These are phyloP conservation scores for Eulemur coronatus DNA, from an alignment of 2,797 vertebrate species.

Conservation along the genomic window DNA sequence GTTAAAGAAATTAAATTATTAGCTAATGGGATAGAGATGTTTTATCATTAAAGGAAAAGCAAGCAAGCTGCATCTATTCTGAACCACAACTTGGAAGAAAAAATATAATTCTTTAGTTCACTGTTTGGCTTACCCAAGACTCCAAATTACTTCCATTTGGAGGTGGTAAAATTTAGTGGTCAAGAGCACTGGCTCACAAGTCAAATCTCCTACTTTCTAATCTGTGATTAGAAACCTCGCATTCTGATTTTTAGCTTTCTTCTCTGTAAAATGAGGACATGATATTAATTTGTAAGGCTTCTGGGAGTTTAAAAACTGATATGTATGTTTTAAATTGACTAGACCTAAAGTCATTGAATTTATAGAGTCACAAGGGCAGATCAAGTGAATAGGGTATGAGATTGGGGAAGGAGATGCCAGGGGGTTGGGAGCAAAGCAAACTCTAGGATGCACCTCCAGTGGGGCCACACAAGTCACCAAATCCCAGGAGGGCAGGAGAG, in stretches of 20 bases:
- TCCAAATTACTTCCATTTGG: background rate
- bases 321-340: background rate
- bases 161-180: background rate
- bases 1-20: background rate
- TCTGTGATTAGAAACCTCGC: background rate
- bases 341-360: background rate
- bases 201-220: background rate
- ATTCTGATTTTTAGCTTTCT: background rate
- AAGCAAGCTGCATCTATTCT: background rate
- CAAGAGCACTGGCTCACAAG: background rate
- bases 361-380: background rate
- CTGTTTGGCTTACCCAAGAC: background rate
- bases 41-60: background rate
- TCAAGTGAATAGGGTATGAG: background rate
- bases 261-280: background rate
- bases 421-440: background rate
- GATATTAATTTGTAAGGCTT: background rate
- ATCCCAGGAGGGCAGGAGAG: background rate
- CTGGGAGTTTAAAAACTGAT: background rate
- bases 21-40: too few species aligned
- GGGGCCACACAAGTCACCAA: background rate
- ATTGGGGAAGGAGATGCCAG: background rate
- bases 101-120: background rate
- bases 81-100: background rate
- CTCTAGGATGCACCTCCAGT: fast-evolving